Evolutionary conservation across 2,888 invertebrate genomes (phyloP), one percentile per base, ranked within the genome.

Genomic region (Thyatira batis): DNA sequence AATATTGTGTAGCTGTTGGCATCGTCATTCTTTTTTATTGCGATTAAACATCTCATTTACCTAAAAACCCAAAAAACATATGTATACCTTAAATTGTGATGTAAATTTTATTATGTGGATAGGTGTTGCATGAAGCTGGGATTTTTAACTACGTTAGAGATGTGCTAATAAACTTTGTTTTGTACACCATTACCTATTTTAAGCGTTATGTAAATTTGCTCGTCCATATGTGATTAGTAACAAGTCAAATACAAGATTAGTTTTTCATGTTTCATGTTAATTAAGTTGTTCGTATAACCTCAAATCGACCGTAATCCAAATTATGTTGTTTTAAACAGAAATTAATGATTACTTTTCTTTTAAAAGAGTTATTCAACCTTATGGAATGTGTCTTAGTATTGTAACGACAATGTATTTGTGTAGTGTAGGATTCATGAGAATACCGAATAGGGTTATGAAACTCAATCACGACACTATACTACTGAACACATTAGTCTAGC

Each of bases 91-190:
- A n/a, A n/a, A n/a, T n/a, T n/a, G n/a, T n/a, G n/a, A n/a, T n/a
- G n/a, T n/a, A n/a, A n/a, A n/a, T n/a, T n/a, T n/a, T n/a, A n/a
- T n/a, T n/a, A n/a, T n/a, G n/a, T n/a, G n/a, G n/a, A n/a, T n/a
- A 44, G 11, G 43, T 46, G 46, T 20, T 49, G 49, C 49, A 48
- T 49, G 49, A 52, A 49, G 48, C 21, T 30, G 51, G 57, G 17
- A 13, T 11, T 20, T n/a, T 20, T 21, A 45, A 39, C 13, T 39
- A 5, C 10, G 52, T 50, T 13, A 51, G n/a, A 54, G 45, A 49
- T 58, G 58, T 21, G 60, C 57, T 57, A 60, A 65, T 57, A 59
- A 65, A 55, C 60, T 64, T 52, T 13, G 25, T 27, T 10, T 33
- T 50, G 61, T 51, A 54, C 49, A 58, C 13, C 44, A 58, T 54